Conservation (phyloP, 2,888 invertebrate species). For the Emmelina monodactyla region DNA sequence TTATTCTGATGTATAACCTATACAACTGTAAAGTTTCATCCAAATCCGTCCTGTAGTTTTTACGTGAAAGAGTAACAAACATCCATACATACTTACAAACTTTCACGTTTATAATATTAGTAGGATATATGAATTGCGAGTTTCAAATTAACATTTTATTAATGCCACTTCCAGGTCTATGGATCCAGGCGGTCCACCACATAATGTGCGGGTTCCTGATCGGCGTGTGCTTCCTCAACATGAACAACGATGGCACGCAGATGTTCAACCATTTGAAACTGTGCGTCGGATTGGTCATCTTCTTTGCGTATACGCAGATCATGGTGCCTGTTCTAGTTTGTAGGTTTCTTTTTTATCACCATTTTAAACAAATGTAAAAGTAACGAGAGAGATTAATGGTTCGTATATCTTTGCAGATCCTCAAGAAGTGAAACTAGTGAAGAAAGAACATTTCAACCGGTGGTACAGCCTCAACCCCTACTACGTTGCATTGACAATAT, state of each 20-base stretch:
- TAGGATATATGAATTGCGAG: too few species aligned
- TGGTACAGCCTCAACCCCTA: slow-evolving; percentile 73
- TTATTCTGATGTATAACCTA: too few species aligned
- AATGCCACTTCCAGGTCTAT: slow-evolving; percentile 53
- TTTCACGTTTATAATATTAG: too few species aligned
- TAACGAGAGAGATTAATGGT: too few species aligned
- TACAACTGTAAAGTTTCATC: too few species aligned
- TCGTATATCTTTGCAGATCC: slow-evolving; percentile 67
- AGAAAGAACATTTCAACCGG: slow-evolving; percentile 74
- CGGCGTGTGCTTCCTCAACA: slow-evolving; percentile 68
- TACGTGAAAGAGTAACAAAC: too few species aligned
- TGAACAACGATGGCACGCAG: slow-evolving; percentile 70
- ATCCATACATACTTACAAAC: too few species aligned
- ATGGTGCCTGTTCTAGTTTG: slow-evolving; percentile 74
- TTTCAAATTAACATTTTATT: too few species aligned
- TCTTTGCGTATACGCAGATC: slow-evolving; percentile 73
- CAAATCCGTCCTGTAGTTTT: too few species aligned
- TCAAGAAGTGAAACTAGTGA: slow-evolving; percentile 71
- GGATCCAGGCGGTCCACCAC: slow-evolving; percentile 70
- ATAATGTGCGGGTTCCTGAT: slow-evolving; percentile 64
- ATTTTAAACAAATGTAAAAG: too few species aligned
- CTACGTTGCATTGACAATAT: slow-evolving; percentile 69
- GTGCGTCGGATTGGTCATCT: slow-evolving; percentile 70
- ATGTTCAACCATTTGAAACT: slow-evolving; percentile 76
- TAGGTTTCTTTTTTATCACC: slow-evolving; percentile 51